These are phyloP conservation scores for Hydrophis major DNA, from an alignment of 2,797 vertebrate species.

Conservation along the genomic window DNA sequence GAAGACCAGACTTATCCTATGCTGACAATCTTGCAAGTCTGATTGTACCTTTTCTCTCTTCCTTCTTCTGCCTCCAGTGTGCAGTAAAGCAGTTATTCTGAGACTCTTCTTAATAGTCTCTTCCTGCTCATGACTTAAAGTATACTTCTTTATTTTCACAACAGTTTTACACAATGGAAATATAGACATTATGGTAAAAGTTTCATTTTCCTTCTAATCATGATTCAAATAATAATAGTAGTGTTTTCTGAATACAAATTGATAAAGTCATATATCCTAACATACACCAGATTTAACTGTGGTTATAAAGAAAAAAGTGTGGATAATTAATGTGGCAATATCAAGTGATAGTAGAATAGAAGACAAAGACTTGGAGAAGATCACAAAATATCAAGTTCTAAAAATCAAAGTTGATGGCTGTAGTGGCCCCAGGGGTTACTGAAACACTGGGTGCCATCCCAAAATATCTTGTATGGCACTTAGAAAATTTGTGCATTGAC, in stretches of 20 bases:
- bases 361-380: neutral
- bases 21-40: neutral
- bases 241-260: neutral
- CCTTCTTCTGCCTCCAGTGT: neutral
- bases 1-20: neutral
- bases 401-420: neutral
- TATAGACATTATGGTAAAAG: neutral
- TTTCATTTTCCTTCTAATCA: neutral
- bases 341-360: neutral
- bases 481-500: neutral
- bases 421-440: neutral
- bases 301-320: neutral
- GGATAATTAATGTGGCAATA: neutral
- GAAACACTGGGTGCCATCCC: neutral
- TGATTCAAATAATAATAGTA: neutral
- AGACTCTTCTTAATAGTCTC: neutral
- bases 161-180: neutral
- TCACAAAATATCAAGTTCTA: neutral
- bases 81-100: neutral
- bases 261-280: neutral
- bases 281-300: neutral
- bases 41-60: neutral
- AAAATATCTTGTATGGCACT: neutral
- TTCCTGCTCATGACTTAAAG: neutral
- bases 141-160: neutral